A percentile compares a stretch with the other conserved stretches of the same genome.
These are phyloP conservation scores for Cynoglossus semilaevis DNA, from an alignment of 2,113 vertebrate genomes.

Conservation along the genomic window DNA sequence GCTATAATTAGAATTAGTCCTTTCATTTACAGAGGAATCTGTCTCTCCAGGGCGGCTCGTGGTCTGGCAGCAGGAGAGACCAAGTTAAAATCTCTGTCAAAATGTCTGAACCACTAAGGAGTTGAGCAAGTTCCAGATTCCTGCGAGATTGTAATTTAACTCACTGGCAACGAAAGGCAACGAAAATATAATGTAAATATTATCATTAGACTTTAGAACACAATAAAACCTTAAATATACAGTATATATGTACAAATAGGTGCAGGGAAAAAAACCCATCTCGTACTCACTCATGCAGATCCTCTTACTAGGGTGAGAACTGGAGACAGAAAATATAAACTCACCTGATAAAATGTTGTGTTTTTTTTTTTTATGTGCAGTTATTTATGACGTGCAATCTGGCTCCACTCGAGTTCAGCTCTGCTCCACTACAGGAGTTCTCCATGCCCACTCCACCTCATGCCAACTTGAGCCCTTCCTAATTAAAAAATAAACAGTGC, in stretches of 20 bases:
- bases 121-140: slow-evolving; percentile 1
- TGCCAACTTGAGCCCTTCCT: slow-evolving; percentile 6
- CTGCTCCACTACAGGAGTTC: slow-evolving; percentile 1
- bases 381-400: background rate
- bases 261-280: no score
- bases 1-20: no score
- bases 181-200: background rate
- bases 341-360: background rate
- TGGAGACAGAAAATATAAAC: background rate
- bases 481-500: slow-evolving; percentile 39
- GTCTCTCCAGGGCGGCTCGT: background rate
- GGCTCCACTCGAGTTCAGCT: background rate
- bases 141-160: background rate
- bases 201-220: no score
- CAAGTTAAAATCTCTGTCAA: background rate
- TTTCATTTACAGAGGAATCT: background rate
- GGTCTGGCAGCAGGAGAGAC: background rate
- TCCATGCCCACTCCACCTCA: slow-evolving; percentile 10
- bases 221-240: no score
- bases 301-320: background rate
- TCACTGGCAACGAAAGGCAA: background rate
- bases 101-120: background rate
- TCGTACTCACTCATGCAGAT: no score
- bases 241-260: no score
- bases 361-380: background rate